Evolutionary conservation across 2,797 vertebrate genomes (phyloP).

Genomic region (Mus spretus): DNA sequence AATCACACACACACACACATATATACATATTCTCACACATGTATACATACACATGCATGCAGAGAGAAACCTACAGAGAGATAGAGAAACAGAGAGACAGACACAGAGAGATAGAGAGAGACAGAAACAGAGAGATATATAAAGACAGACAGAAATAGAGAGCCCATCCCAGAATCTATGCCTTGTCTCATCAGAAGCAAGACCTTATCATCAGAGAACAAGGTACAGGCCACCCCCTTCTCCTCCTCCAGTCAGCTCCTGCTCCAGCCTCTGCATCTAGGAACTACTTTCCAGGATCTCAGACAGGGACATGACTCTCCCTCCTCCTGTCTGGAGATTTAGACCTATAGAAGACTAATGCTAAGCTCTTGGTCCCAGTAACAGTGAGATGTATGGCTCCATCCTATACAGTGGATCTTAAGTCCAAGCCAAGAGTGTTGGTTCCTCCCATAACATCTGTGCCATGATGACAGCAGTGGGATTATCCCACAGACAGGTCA

Average conservation of each 20-base stretch:
- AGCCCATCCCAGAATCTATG: not conserved
- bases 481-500: rapidly evolving
- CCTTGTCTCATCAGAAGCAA: no score
- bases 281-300: not conserved
- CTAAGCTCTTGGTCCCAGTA: not conserved
- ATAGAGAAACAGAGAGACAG: not conserved
- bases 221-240: not conserved
- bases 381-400: not conserved
- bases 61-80: not conserved
- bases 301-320: not conserved
- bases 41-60: not conserved
- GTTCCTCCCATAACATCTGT: no score
- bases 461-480: no score
- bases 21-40: not conserved
- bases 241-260: not conserved
- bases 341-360: no score
- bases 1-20: not conserved
- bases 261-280: not conserved
- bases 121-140: not conserved
- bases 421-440: not conserved
- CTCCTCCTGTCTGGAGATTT: not conserved
- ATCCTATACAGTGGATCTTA: not conserved
- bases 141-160: not conserved
- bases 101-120: not conserved
- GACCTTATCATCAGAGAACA: not conserved